Conservation (phyloP, 2,113 vertebrate genomes). For the Toxotes jaculatrix region DNA sequence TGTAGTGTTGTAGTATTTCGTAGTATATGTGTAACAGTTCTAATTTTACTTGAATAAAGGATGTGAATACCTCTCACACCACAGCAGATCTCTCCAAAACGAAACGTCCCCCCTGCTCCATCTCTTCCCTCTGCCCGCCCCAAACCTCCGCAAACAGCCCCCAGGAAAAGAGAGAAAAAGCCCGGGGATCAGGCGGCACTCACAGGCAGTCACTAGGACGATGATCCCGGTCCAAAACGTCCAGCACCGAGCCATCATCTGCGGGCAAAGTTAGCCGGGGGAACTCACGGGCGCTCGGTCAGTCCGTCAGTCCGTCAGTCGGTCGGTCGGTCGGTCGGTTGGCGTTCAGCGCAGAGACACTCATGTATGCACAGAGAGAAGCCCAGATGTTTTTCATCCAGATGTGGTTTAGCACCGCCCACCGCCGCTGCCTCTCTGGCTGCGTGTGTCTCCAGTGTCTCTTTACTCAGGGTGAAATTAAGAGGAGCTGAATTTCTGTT, state of each 20-base stretch:
- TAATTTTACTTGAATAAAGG: neutral
- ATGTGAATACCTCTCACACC: neutral
- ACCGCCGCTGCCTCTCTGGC: constrained; percentile 16
- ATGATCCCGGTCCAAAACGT: constrained; percentile 58
- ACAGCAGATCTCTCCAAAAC: too few relatives aligned
- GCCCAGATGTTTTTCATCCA: constrained; percentile 90
- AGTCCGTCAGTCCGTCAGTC: constrained; percentile 10
- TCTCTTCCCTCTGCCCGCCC: constrained; percentile 22
- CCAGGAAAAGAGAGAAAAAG: neutral
- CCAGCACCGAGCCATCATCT: constrained; percentile 82
- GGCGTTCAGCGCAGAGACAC: neutral
- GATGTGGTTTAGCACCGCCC: constrained; percentile 83
- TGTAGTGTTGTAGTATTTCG: neutral
- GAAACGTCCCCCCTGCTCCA: neutral
- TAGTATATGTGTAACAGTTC: too few relatives aligned
- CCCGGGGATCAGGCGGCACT: constrained; percentile 69
- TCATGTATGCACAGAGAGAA: constrained; percentile 35
- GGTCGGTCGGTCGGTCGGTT: neutral
- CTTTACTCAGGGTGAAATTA: neutral
- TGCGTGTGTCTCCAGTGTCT: too few relatives aligned
- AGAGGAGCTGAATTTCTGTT: neutral
- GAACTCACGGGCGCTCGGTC: constrained; percentile 3
- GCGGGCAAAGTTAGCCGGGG: neutral
- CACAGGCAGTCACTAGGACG: constrained; percentile 84
- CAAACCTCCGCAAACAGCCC: neutral